Percentiles rank a stretch among this genome's conserved stretches.
These are phyloP conservation scores for Carlito syrichta DNA, from an alignment of 2,113 vertebrate genomes.

Conservation along the genomic window DNA sequence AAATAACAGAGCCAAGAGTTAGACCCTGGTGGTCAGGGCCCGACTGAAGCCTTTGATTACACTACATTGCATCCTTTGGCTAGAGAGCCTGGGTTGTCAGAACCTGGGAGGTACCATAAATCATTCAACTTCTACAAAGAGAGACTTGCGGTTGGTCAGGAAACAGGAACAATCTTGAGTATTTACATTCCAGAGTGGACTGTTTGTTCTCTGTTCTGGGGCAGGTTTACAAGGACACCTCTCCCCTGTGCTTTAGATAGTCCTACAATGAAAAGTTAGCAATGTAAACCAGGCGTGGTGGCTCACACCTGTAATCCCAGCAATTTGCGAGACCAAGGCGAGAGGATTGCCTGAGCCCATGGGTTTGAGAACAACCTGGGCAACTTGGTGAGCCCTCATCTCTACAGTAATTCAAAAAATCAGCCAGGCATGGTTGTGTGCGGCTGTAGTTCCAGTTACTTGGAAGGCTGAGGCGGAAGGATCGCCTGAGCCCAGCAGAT, in stretches of 20 bases:
- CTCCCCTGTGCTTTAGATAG: neutral
- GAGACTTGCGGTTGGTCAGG: conserved; percentile 50
- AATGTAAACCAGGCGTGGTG: too few species aligned
- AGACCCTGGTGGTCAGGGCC: neutral
- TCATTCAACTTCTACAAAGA: conserved; percentile 44
- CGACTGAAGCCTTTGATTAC: neutral
- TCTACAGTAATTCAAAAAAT: too few species aligned
- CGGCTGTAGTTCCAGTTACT: too few species aligned
- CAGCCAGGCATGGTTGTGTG: too few species aligned
- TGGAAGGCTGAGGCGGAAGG: too few species aligned
- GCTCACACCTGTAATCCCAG: too few species aligned
- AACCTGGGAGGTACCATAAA: conserved; percentile 27
- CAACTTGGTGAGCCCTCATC: too few species aligned
- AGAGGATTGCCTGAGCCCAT: too few species aligned
- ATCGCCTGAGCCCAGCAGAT: too few species aligned
- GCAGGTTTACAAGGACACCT: conserved; percentile 3
- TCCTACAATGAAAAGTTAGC: neutral
- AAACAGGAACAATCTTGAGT: conserved; percentile 65
- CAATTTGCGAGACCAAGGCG: too few species aligned
- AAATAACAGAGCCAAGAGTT: neutral
- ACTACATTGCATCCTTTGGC: neutral
- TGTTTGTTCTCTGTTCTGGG: conserved; percentile 33
- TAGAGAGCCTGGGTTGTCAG: neutral
- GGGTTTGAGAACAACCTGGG: too few species aligned
- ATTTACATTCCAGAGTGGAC: conserved; percentile 66